Evolutionary conservation across 1,140 invertebrate species (phyloP), one percentile per base, ranked within the genome.

Genomic region (Phocides pigmalion): DNA sequence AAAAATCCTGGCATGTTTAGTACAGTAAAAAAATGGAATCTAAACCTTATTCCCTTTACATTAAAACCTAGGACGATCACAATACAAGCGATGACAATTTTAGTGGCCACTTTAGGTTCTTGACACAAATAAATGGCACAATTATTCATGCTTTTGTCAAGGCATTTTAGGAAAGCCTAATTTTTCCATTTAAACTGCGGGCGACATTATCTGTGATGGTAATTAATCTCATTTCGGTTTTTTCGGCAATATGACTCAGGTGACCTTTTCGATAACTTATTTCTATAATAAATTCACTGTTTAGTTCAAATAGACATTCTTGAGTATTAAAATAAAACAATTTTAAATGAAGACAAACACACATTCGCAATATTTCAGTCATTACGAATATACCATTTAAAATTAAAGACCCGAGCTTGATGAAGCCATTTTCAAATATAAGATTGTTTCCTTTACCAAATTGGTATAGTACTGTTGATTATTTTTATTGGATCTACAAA

Each of bases 91-190:
- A 49, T 49, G 46, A 25, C 46, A 49, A 25, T 49, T 49, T 49
- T 49, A 49, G 20, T 49, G 20, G 20, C 46, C 9, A 49, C 46
- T 25, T 49, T 49, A 25, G 25, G 20, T 49, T 49, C n/a, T 17
- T 14, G 20, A 25, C 46, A 17, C 20, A 49, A 49, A 49, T 25
- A 11, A 49, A 49, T 25, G 46, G 17, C 35, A 4, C 35, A 17
- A 49, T 49, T 49, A 49, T 49, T 49, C 46, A 49, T 25, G 46
- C 46, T 49, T 49, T 49, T 49, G 46, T 49, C 46, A 49, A 25
- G 46, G 4, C 19, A 49, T 49, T 49, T 49, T 49, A 49, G 20
- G 46, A 22, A 5, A 49, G 20, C n/a, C 46, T 49, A 49, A 49
- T 49, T 49, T 47, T 20, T 49, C 46, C 20, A 22, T 25, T 12